Percentiles rank a stretch among this genome's conserved stretches.
phyloP scores from a whole-genome alignment of 2,113 vertebrate species.

The Caranx melampygus region DNA sequence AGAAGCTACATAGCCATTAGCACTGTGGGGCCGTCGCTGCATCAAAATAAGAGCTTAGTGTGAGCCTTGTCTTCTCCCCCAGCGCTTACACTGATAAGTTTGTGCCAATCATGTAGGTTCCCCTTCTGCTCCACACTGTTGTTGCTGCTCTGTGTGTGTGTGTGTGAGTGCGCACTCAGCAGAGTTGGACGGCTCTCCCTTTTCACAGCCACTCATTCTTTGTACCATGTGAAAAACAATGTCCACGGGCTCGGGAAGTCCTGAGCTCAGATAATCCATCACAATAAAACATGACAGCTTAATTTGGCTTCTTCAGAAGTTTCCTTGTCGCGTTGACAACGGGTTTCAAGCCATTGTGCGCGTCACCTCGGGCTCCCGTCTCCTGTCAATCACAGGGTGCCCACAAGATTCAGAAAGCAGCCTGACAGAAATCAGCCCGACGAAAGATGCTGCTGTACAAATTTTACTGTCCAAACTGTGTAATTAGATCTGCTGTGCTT shows the following conservation, averaged over 20 bases:
- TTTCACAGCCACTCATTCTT: slow-evolving; percentile 5
- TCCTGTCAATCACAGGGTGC: not conserved
- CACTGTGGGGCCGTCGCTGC: slow-evolving; percentile 5
- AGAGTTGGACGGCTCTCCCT: not conserved
- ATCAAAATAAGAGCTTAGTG: slow-evolving; percentile 15
- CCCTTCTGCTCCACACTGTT: slow-evolving; percentile 26
- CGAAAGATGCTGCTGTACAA: not conserved
- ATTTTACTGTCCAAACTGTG: not conserved
- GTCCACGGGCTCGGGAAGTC: not conserved
- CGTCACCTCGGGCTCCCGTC: slow-evolving; percentile 1
- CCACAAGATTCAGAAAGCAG: not conserved
- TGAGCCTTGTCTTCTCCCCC: slow-evolving; percentile 7
- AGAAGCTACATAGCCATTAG: slow-evolving; percentile 15
- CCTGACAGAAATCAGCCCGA: not conserved
- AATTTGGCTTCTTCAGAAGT: slow-evolving; percentile 36
- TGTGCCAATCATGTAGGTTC: slow-evolving; percentile 35
- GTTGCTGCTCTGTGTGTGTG: slow-evolving; percentile 13
- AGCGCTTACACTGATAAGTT: slow-evolving; percentile 22
- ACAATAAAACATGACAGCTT: slow-evolving; percentile 42
- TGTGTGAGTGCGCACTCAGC: slow-evolving; percentile 49
- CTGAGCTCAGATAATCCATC: slow-evolving; percentile 43
- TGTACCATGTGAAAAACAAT: not conserved
- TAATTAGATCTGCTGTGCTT: not conserved
- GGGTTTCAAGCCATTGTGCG: not conserved
- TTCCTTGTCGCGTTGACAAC: not conserved